Conservation (phyloP, 1,140 invertebrate species). For the Littorina saxatilis region DNA sequence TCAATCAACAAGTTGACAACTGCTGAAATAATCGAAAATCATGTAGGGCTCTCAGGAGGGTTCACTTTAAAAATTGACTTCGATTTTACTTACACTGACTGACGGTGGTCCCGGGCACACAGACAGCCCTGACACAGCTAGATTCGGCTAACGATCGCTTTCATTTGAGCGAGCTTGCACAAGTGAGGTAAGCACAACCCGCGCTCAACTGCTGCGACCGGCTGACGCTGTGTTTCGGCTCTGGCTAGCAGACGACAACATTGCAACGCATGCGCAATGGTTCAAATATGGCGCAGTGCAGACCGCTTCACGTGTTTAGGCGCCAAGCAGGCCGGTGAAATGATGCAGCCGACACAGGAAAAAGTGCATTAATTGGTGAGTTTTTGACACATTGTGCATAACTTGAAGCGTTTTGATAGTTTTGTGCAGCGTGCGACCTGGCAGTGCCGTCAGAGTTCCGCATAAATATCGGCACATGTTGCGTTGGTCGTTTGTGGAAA, state of each 20-base stretch:
- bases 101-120: too few relatives aligned
- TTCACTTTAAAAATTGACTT: too few relatives aligned
- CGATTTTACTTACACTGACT: too few relatives aligned
- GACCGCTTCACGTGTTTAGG: slow-evolving; percentile 23
- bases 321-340: slow-evolving; percentile 5
- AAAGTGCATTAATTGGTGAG: not conserved
- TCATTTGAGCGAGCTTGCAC: too few relatives aligned
- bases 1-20: too few relatives aligned
- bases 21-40: too few relatives aligned
- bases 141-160: too few relatives aligned
- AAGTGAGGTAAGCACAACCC: too few relatives aligned
- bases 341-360: not conserved
- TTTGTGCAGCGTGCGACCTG: not conserved
- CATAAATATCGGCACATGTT: not conserved
- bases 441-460: not conserved
- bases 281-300: slow-evolving; percentile 20
- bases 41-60: too few relatives aligned
- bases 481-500: not conserved
- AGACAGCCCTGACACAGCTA: too few relatives aligned
- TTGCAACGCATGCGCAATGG: slow-evolving; percentile 25
- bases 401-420: not conserved
- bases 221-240: not conserved
- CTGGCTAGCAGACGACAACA: slow-evolving; percentile 7
- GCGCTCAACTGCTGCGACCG: not conserved
- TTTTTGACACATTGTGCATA: not conserved